These are phyloP conservation scores for Hydrophis major DNA, from an alignment of 2,797 vertebrate genomes.

Conservation along the genomic window DNA sequence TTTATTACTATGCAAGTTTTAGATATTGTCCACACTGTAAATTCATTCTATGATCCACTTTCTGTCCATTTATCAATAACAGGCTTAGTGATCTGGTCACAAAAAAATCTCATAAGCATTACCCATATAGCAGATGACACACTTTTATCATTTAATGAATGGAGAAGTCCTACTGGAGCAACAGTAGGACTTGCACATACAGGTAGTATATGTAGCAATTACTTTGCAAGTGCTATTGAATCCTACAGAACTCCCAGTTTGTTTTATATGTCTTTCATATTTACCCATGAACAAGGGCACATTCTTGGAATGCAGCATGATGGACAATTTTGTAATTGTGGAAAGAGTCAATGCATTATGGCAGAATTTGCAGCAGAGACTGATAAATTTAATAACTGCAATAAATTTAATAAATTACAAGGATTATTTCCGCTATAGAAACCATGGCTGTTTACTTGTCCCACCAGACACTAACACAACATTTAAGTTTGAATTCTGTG, in stretches of 20 bases:
- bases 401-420: background rate
- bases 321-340: too few species aligned
- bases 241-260: background rate
- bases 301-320: constrained; percentile 26
- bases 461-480: background rate
- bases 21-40: background rate
- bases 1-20: background rate
- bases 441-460: constrained; percentile 25
- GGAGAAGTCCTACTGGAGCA: background rate
- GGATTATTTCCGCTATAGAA: background rate
- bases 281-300: background rate
- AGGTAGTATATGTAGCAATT: background rate
- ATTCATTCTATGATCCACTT: background rate
- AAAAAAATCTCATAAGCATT: constrained; percentile 26
- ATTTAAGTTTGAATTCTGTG: constrained; percentile 38
- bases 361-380: fast-evolving
- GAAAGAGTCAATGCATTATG: too few species aligned
- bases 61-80: background rate
- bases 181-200: background rate
- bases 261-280: constrained; percentile 21
- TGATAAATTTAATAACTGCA: background rate
- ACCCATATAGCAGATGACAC: fast-evolving
- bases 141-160: constrained; percentile 2
- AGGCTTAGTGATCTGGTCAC: constrained; percentile 63
- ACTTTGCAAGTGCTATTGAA: background rate